Conservation (phyloP, 2,113 vertebrate genomes). For the Sterrhoptilus dennistouni region DNA sequence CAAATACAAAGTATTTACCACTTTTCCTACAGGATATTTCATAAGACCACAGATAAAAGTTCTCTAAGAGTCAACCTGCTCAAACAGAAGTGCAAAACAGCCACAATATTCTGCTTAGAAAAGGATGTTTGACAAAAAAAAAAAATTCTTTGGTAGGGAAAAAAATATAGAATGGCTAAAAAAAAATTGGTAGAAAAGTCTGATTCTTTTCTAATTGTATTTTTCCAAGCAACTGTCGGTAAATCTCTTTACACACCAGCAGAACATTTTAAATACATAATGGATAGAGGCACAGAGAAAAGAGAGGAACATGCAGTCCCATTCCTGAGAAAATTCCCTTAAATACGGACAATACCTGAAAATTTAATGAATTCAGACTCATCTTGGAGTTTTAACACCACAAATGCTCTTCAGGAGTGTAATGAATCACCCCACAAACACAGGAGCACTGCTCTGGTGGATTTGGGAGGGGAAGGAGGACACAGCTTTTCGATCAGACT, state of each 20-base stretch:
- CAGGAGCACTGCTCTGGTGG: background rate
- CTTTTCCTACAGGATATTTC: background rate
- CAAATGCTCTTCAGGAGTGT: background rate
- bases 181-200: fast-evolving
- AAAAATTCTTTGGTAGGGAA: background rate
- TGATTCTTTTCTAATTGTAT: background rate
- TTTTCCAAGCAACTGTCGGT: background rate
- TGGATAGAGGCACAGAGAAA: background rate
- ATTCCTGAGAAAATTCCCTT: background rate
- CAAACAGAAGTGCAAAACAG: background rate
- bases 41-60: background rate
- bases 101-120: background rate
- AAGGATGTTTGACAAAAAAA: background rate
- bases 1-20: background rate
- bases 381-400: background rate
- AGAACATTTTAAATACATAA: background rate
- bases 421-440: background rate
- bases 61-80: background rate
- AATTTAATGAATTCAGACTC: background rate
- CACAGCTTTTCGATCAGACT: conserved; percentile 55
- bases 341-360: background rate
- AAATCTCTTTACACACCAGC: background rate
- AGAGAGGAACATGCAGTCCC: background rate
- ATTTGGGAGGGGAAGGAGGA: conserved; percentile 27
- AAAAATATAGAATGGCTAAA: background rate